These are phyloP conservation scores for Sminthurides aquaticus DNA, from an alignment of 2,888 invertebrate species.

Conservation along the genomic window DNA sequence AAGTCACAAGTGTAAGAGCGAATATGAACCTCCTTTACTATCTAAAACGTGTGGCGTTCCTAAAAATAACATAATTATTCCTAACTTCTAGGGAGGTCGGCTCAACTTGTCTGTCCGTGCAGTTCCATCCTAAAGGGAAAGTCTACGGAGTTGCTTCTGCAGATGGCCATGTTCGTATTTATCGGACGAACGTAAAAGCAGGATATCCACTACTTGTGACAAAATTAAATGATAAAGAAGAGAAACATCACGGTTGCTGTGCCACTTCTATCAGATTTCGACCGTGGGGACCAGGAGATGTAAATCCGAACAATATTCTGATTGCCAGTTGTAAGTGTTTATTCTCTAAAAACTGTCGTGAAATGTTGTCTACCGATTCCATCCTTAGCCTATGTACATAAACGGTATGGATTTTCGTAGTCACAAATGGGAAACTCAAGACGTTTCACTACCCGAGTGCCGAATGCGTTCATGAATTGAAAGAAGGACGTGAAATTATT, in stretches of 20 bases:
- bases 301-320: constrained; percentile 46
- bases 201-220: constrained; percentile 50
- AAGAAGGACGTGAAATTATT: constrained; percentile 59
- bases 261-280: constrained; percentile 55
- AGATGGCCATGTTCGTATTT: constrained; percentile 56
- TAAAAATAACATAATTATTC: not conserved
- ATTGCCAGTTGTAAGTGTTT: constrained; percentile 29
- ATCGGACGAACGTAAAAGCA: constrained; percentile 47
- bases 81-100: too few relatives aligned
- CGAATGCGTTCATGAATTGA: constrained; percentile 58
- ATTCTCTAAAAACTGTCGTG: too few relatives aligned
- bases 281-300: constrained; percentile 56
- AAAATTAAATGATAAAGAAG: constrained; percentile 54
- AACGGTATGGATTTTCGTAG: too few relatives aligned
- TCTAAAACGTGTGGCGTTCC: not conserved
- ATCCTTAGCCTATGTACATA: too few relatives aligned
- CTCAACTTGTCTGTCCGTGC: constrained; percentile 50
- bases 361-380: too few relatives aligned
- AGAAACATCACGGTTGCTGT: constrained; percentile 53
- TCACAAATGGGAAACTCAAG: constrained; percentile 61
- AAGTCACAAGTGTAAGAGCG: not conserved
- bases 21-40: not conserved
- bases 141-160: constrained; percentile 57
- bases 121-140: constrained; percentile 57
- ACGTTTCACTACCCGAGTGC: constrained; percentile 61